A percentile compares a stretch with the other conserved stretches of the same genome.
phyloP scores from a whole-genome alignment of 2,797 vertebrate species.

The Eleutherodactylus coqui region DNA sequence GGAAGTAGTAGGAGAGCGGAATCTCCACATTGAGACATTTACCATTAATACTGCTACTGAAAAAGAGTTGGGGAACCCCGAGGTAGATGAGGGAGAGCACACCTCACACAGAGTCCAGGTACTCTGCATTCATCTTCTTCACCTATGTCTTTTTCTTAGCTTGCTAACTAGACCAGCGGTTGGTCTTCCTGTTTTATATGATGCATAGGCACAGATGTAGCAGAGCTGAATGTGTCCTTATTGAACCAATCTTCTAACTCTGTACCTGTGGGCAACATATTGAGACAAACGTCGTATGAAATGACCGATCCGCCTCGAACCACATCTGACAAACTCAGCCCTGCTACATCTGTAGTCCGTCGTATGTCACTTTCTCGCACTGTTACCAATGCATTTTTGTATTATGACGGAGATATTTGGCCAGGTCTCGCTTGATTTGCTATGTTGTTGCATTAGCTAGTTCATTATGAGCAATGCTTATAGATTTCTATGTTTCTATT shows the following conservation, averaged over 20 bases:
- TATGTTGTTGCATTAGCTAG: neutral
- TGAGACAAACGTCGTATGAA: too few species aligned
- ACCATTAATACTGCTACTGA: conserved; percentile 80
- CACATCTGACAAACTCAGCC: neutral
- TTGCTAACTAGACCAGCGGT: neutral
- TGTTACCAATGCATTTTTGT: neutral
- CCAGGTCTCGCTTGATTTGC: neutral
- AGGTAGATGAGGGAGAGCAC: conserved; percentile 83
- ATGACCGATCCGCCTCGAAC: neutral
- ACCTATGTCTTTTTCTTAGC: neutral
- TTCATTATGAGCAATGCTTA: neutral
- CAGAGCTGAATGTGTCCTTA: neutral
- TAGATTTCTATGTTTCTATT: neutral
- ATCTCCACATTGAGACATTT: conserved; percentile 77
- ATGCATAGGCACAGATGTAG: neutral
- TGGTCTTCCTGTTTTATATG: neutral
- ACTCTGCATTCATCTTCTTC: conserved; percentile 74
- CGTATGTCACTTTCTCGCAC: neutral
- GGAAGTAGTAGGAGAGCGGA: conserved; percentile 80
- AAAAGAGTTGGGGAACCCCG: conserved; percentile 78
- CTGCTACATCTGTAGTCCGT: neutral
- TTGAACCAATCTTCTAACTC: neutral
- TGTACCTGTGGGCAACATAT: too few species aligned
- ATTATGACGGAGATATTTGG: neutral
- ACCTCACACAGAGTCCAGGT: conserved; percentile 82